Conservation (phyloP, 2,888 invertebrate species). For the Fragum sueziense region DNA sequence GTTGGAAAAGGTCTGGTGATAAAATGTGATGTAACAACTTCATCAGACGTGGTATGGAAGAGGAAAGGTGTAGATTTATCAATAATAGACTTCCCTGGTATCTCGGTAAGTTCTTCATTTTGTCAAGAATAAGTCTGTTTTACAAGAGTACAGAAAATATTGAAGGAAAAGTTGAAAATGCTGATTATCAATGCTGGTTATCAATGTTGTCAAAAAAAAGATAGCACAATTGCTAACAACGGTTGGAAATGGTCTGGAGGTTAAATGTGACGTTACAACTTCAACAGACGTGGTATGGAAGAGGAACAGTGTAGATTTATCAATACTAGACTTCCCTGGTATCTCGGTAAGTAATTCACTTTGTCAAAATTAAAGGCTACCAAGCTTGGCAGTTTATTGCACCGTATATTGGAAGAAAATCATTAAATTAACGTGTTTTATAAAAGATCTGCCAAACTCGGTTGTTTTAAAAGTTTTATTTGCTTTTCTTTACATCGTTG, state of each 20-base stretch:
- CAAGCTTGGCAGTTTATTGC: too few species aligned
- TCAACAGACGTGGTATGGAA: conserved; percentile 86
- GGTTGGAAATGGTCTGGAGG: conserved; percentile 90
- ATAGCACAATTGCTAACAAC: conserved; percentile 87
- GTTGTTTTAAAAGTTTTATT: too few species aligned
- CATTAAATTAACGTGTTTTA: too few species aligned
- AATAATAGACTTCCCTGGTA: conserved; percentile 84
- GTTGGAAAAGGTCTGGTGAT: conserved; percentile 91
- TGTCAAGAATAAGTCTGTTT: too few species aligned
- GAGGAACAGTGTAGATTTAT: conserved; percentile 87
- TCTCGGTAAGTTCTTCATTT: conserved; percentile 74
- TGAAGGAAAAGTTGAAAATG: too few species aligned
- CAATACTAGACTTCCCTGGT: conserved; percentile 85
- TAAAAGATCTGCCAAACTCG: too few species aligned
- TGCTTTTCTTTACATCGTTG: too few species aligned
- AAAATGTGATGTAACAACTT: conserved; percentile 87
- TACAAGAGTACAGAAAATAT: too few species aligned
- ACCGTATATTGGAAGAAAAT: too few species aligned
- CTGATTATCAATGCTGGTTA: too few species aligned
- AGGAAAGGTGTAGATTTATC: conserved; percentile 87
- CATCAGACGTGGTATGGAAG: conserved; percentile 86
- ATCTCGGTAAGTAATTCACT: conserved; percentile 77
- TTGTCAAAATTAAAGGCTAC: too few species aligned
- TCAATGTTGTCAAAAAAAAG: conserved; percentile 87
- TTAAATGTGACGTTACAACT: conserved; percentile 87